A percentile compares a stretch with the other conserved stretches of the same genome.
Conservation (phyloP, 2,113 vertebrate species). For the Euleptes europaea region DNA sequence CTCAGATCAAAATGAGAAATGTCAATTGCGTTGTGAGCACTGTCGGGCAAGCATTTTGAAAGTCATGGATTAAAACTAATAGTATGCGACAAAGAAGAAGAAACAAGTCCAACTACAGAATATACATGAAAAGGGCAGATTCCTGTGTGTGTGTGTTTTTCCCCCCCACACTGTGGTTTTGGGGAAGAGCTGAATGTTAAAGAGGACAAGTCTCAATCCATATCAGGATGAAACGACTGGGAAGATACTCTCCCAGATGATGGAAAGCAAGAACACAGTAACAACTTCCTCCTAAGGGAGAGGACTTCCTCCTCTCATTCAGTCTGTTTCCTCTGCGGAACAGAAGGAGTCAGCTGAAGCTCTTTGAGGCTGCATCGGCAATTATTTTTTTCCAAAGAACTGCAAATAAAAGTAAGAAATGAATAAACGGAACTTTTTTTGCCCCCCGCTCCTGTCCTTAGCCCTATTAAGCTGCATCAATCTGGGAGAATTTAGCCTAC, state of each 20-base stretch:
- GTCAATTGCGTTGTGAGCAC: background rate
- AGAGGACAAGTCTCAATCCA: background rate
- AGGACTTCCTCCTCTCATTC: background rate
- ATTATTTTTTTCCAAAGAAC: background rate
- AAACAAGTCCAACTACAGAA: background rate
- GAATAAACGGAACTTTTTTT: background rate
- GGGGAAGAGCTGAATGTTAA: background rate
- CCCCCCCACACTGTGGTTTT: background rate
- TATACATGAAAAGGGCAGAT: background rate
- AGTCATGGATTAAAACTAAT: constrained; percentile 8
- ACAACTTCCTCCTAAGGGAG: background rate
- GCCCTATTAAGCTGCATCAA: background rate
- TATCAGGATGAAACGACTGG: background rate
- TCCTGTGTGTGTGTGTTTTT: background rate
- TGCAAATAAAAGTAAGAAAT: background rate
- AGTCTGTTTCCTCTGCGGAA: background rate
- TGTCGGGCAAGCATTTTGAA: background rate
- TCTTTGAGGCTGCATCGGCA: background rate
- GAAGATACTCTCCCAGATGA: background rate
- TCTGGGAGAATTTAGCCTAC: background rate
- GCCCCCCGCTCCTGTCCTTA: background rate
- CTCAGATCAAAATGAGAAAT: background rate
- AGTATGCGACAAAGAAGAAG: background rate
- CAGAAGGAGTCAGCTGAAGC: background rate
- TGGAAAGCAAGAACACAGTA: background rate